Percentiles rank a stretch among this genome's conserved stretches.
These are phyloP conservation scores for Strigamia transsilvanica DNA, from an alignment of 2,888 invertebrate species.

Conservation along the genomic window DNA sequence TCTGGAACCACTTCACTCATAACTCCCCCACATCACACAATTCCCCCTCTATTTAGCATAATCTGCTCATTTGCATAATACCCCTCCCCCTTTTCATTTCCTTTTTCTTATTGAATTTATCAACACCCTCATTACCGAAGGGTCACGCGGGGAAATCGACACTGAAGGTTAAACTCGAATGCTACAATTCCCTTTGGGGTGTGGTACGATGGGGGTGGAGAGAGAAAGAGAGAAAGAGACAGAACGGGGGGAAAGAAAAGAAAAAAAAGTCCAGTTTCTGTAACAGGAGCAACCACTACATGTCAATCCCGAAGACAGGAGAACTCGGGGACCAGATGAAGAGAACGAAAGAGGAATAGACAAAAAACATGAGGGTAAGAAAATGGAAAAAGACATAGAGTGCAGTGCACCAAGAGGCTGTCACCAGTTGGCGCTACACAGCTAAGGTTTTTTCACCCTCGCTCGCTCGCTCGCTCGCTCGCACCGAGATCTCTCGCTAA, in stretches of 20 bases:
- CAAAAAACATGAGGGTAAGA: slow-evolving; percentile 19
- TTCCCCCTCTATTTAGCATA: slow-evolving; percentile 24
- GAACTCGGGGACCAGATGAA: slow-evolving; percentile 18
- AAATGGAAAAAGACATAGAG: not conserved
- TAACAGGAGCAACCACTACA: slow-evolving; percentile 31
- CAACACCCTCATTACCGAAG: slow-evolving; percentile 39
- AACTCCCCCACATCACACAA: slow-evolving; percentile 18
- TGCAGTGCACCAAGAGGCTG: not conserved
- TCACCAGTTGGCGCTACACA: not conserved
- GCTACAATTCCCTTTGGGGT: slow-evolving; percentile 33
- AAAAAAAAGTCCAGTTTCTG: slow-evolving; percentile 1
- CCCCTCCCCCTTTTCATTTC: slow-evolving; percentile 24
- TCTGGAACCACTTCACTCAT: slow-evolving; percentile 22
- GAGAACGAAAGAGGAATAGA: not conserved
- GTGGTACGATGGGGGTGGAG: not conserved
- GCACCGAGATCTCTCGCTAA: slow-evolving; percentile 35
- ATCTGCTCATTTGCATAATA: slow-evolving; percentile 31
- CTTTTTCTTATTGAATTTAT: slow-evolving; percentile 37
- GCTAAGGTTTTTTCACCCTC: slow-evolving; percentile 25
- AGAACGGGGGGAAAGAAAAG: not conserved
- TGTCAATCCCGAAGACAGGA: slow-evolving; percentile 18
- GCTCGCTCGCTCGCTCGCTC: too few relatives aligned
- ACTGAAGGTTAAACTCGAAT: slow-evolving; percentile 5
- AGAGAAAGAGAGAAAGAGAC: not conserved
- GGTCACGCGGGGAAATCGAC: slow-evolving; percentile 20